These are phyloP conservation scores for Cydia amplana DNA, from an alignment of 1,140 invertebrate species.

Conservation along the genomic window DNA sequence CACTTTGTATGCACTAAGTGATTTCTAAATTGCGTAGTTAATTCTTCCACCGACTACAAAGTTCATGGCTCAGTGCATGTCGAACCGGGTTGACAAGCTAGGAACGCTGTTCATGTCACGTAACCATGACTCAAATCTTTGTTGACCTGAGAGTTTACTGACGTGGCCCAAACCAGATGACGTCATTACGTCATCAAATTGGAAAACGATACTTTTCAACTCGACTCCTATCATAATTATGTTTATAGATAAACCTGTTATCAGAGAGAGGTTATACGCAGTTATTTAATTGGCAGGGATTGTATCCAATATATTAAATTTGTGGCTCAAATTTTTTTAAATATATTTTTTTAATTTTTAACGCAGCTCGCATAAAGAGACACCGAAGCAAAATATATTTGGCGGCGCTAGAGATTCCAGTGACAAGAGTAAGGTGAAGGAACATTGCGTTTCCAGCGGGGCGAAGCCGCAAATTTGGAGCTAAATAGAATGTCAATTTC, in stretches of 20 bases:
- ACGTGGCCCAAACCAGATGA: conserved; percentile 9
- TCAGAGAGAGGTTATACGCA: not conserved
- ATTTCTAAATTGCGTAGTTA: not conserved
- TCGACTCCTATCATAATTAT: not conserved
- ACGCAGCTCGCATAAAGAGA: conserved; percentile 24
- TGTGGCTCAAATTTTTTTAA: not conserved
- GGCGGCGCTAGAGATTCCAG: not conserved
- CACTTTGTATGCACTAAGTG: too few species aligned
- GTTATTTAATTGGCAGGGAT: not conserved
- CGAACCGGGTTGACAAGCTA: not conserved
- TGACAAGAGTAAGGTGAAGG: conserved; percentile 9
- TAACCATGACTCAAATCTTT: conserved; percentile 19
- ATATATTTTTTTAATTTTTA: conserved; percentile 21
- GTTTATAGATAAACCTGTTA: conserved; percentile 5
- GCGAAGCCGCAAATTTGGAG: conserved; percentile 29
- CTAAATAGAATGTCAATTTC: conserved; percentile 8
- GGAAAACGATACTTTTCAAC: conserved; percentile 19
- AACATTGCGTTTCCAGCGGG: conserved; percentile 7
- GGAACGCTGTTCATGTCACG: not conserved
- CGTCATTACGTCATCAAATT: conserved; percentile 5
- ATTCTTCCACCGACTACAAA: not conserved
- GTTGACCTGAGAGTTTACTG: not conserved
- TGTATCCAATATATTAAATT: not conserved
- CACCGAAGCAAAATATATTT: conserved; percentile 18
- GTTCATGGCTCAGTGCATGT: not conserved